Base-by-base conservation (phyloP, 2,113 vertebrate species). In the Xiphophorus maculatus region DNA sequence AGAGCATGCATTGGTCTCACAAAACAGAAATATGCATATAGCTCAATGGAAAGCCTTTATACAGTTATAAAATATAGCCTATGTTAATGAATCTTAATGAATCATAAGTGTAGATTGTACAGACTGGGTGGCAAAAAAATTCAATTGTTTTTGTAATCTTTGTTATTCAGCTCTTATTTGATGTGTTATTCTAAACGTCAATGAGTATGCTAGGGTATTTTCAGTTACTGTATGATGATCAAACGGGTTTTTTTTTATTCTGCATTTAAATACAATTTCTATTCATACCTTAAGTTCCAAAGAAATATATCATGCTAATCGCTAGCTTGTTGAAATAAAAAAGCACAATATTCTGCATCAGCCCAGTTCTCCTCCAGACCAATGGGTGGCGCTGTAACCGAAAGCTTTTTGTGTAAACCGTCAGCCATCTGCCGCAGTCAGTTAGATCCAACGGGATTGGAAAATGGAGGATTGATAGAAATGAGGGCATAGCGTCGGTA, bases 371-470 rank as follows among this genome's bases (percentile, higher is more conserved):
- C 80, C 89, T 79, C 91, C 93, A 12, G 58, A 0, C 85, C 92
- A 8, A 1, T 8, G 29, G 84, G 40, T 42, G 83, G 87, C 90
- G 89, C 83, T 89, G 73, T 66, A 22, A 63, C 25, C 9, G 28
- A 35, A 2, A 32, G 13, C 14, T 35, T 27, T 17, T 66, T 22
- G 35, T 22, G 64, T 75, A 66, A 70, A 44, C 68, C 30, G 90
- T 90, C 91, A 92, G 93, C 93, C 93, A 93, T 93, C 91, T 93
- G 92, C 89, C 87, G 91, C 91, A 93, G 90, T 91, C 83, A 84
- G 76, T 84, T 76, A 84, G 76, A 82, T 87, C 79, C 81, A 88
- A 83, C 83, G 85, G 82, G 90, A 91, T 86, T 69, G 89, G 91
- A 93, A 93, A 93, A 93, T 93, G 91, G 92, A 91, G 87, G 92